These are phyloP conservation scores for Propithecus coquereli DNA, from an alignment of 2,113 vertebrate species.

Conservation along the genomic window DNA sequence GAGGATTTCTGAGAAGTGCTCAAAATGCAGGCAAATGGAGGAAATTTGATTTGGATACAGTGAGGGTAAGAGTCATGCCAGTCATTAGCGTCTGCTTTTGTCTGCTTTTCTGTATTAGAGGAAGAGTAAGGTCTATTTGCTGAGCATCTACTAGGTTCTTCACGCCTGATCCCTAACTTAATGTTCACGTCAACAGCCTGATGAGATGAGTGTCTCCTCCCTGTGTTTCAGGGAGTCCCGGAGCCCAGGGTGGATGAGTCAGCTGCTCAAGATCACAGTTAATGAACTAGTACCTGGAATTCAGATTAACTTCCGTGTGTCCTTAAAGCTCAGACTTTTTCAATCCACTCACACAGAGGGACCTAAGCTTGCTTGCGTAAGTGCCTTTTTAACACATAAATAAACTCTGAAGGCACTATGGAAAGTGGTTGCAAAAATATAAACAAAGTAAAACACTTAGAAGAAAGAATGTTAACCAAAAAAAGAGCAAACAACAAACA, in stretches of 20 bases:
- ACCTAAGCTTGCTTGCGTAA: neutral
- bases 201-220: neutral
- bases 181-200: neutral
- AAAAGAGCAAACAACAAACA: neutral
- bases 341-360: neutral
- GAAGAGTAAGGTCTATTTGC: neutral
- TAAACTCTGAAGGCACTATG: neutral
- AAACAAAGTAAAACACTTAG: neutral
- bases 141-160: neutral
- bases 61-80: rapidly evolving
- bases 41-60: neutral
- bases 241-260: neutral
- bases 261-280: neutral
- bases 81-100: neutral
- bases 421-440: neutral
- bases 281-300: neutral
- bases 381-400: neutral
- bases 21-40: neutral
- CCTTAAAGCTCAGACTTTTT: rapidly evolving
- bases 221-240: neutral
- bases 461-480: neutral
- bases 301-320: neutral
- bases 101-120: neutral
- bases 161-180: neutral
- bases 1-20: neutral